Evolutionary conservation across 1,140 invertebrate species (phyloP).

Genomic region (Polypedilum vanderplanki): DNA sequence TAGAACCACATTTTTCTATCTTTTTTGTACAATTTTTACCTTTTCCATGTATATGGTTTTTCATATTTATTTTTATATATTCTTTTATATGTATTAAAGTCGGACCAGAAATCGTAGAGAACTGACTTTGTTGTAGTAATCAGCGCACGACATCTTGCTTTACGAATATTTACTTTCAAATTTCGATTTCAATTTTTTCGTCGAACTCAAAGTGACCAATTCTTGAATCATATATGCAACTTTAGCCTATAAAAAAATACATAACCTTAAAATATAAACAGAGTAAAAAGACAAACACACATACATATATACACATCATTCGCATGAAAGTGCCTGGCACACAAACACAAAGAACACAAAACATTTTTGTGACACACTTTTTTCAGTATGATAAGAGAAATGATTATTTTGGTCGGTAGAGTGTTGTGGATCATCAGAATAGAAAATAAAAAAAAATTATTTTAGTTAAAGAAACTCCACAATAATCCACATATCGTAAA

Average conservation of each 20-base stretch:
- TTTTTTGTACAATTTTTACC: not conserved
- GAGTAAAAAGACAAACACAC: not conserved
- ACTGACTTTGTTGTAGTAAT: slow-evolving; percentile 26
- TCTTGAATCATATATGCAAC: not conserved
- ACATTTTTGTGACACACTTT: not conserved
- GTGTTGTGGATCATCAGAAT: slow-evolving; percentile 1
- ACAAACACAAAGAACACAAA: not conserved
- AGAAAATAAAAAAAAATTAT: slow-evolving; percentile 1
- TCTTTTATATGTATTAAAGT: slow-evolving; percentile 21
- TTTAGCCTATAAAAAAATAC: not conserved
- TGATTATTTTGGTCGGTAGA: slow-evolving; percentile 8
- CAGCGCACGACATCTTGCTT: slow-evolving; percentile 13
- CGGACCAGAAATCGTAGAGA: slow-evolving; percentile 26
- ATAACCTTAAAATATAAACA: not conserved
- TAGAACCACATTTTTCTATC: not conserved
- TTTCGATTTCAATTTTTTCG: slow-evolving; percentile 24
- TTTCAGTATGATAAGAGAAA: slow-evolving; percentile 11
- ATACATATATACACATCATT: not conserved
- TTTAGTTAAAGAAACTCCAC: slow-evolving; percentile 32
- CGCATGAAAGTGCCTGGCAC: not conserved
- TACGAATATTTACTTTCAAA: slow-evolving; percentile 7
- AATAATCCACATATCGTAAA: slow-evolving; percentile 1
- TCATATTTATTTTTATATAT: not conserved
- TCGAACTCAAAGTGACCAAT: slow-evolving; percentile 10
- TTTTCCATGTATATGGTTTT: not conserved